phyloP scores from a whole-genome alignment of 2,888 invertebrate genomes.

The Carpatolechia fugitivella region DNA sequence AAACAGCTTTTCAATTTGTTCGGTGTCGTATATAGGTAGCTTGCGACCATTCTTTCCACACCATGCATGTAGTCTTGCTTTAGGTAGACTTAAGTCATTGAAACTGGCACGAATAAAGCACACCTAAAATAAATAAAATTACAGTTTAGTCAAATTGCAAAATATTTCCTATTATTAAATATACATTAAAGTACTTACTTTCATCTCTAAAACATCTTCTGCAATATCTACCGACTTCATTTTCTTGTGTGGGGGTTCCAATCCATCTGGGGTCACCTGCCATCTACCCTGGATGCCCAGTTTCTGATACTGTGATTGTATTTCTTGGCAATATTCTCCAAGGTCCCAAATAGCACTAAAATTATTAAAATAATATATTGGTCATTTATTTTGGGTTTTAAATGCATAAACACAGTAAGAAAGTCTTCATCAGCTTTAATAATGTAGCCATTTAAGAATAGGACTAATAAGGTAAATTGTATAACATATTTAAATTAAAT shows the following conservation, averaged over 20 bases:
- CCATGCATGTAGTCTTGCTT: slow-evolving; percentile 87
- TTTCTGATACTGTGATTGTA: slow-evolving; percentile 82
- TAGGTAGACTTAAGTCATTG: slow-evolving; percentile 86
- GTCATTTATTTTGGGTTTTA: too few relatives aligned
- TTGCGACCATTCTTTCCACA: slow-evolving; percentile 81
- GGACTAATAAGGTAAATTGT: too few relatives aligned
- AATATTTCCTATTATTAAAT: too few relatives aligned
- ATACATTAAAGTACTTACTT: too few relatives aligned
- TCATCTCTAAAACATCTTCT: slow-evolving; percentile 57
- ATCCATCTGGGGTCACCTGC: slow-evolving; percentile 82
- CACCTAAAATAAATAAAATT: slow-evolving; percentile 46
- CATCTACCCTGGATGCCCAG: slow-evolving; percentile 85
- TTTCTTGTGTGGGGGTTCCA: slow-evolving; percentile 75
- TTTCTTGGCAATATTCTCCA: slow-evolving; percentile 85
- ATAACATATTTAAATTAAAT: too few relatives aligned
- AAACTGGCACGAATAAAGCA: slow-evolving; percentile 69
- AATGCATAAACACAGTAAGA: too few relatives aligned
- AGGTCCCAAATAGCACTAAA: slow-evolving; percentile 89
- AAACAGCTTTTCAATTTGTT: slow-evolving; percentile 90
- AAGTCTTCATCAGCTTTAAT: too few relatives aligned
- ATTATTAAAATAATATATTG: slow-evolving; percentile 32
- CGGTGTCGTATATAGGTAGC: slow-evolving; percentile 85
- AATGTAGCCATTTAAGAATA: too few relatives aligned
- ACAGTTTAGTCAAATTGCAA: too few relatives aligned
- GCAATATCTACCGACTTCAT: slow-evolving; percentile 36